Conservation (phyloP, 1,140 invertebrate species). For the Popillia japonica region DNA sequence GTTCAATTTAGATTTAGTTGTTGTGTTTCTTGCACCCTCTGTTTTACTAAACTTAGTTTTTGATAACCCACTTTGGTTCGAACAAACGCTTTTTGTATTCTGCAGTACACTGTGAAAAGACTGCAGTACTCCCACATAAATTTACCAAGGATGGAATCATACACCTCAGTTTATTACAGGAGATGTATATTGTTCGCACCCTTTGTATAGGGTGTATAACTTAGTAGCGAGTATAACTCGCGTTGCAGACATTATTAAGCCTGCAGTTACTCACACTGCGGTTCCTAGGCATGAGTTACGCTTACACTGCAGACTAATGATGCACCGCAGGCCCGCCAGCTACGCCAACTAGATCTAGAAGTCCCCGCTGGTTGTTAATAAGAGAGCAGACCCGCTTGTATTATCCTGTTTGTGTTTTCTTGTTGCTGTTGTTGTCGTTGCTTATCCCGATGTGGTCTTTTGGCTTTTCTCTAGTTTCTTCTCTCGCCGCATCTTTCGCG, state of each 20-base stretch:
- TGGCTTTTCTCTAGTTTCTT: conserved; percentile 22
- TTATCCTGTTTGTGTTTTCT: conserved; percentile 13
- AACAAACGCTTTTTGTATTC: too few relatives aligned
- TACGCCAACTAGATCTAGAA: conserved; percentile 44
- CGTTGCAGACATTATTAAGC: conserved; percentile 55
- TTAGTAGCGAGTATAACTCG: conserved; percentile 50
- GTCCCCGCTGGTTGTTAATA: conserved; percentile 36
- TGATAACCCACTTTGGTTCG: too few relatives aligned
- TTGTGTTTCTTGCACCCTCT: too few relatives aligned
- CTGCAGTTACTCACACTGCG: conserved; percentile 57
- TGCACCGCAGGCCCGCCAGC: conserved; percentile 47
- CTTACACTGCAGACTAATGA: conserved; percentile 51
- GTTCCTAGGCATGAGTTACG: conserved; percentile 53
- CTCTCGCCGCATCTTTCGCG: not conserved
- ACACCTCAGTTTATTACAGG: conserved; percentile 12
- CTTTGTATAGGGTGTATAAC: conserved; percentile 34
- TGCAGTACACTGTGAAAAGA: too few relatives aligned
- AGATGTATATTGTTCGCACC: conserved; percentile 27
- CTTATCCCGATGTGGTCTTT: conserved; percentile 30
- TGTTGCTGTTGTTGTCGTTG: conserved; percentile 7
- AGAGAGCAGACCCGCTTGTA: not conserved
- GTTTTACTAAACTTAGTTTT: too few relatives aligned
- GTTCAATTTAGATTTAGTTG: too few relatives aligned
- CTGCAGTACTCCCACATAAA: too few relatives aligned
- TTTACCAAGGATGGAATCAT: too few relatives aligned